A percentile compares a stretch with the other conserved stretches of the same genome.
phyloP scores from a whole-genome alignment of 2,888 invertebrate species.

The Chouioia cunea region DNA sequence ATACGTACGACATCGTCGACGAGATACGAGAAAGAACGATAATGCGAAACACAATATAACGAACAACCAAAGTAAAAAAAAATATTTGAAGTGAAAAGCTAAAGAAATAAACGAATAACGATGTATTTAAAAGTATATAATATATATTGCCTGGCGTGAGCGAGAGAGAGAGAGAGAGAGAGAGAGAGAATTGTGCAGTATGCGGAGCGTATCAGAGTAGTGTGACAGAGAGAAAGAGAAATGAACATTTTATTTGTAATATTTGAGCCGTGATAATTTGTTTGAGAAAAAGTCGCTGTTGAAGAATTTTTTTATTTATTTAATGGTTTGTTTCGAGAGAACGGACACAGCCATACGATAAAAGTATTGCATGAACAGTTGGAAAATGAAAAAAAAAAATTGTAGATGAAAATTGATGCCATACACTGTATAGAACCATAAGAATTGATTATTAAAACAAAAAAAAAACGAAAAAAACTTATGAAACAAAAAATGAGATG shows the following conservation, averaged over 20 bases:
- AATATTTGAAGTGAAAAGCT: not conserved
- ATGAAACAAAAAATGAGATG: constrained; percentile 22
- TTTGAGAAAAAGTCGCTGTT: constrained; percentile 20
- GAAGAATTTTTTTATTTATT: constrained; percentile 20
- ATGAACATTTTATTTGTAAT: constrained; percentile 41
- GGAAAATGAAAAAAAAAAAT: constrained; percentile 26
- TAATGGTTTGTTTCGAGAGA: no score
- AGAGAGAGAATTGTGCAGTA: constrained; percentile 32
- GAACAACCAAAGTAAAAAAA: not conserved
- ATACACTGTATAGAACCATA: constrained; percentile 47
- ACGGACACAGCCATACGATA: constrained; percentile 22
- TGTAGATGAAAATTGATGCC: constrained; percentile 46
- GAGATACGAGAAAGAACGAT: not conserved
- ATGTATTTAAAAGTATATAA: constrained; percentile 7
- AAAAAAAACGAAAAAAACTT: constrained; percentile 29
- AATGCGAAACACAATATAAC: no score
- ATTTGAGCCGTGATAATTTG: constrained; percentile 14
- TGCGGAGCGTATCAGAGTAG: constrained; percentile 27
- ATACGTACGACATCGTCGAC: no score
- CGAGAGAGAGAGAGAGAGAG: constrained; percentile 34
- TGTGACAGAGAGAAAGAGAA: constrained; percentile 27
- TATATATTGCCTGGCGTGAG: constrained; percentile 38
- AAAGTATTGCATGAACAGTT: constrained; percentile 43
- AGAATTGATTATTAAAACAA: constrained; percentile 48
- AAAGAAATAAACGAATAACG: constrained; percentile 25